phyloP scores from a whole-genome alignment of 2,888 invertebrate species.

The Desoria tigrina region DNA sequence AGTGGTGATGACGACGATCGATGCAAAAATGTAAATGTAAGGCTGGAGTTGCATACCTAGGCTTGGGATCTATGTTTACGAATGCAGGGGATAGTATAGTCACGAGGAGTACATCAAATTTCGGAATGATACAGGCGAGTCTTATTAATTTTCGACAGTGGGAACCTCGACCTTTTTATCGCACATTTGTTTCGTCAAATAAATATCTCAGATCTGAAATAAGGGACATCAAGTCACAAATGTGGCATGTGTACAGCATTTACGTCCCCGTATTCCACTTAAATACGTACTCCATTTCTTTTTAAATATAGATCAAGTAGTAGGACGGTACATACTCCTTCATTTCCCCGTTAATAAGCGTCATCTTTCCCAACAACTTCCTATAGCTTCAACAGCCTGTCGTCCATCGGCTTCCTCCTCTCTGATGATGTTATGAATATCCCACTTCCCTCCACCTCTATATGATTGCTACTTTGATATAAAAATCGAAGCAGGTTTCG shows the following conservation, averaged over 20 bases:
- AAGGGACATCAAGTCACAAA: constrained; percentile 11
- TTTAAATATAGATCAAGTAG: constrained; percentile 25
- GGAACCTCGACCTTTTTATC: constrained; percentile 22
- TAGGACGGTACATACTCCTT: neutral
- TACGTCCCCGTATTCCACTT: constrained; percentile 13
- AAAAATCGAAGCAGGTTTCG: neutral
- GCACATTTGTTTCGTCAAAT: constrained; percentile 18
- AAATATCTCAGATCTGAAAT: constrained; percentile 12
- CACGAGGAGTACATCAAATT: too few relatives aligned
- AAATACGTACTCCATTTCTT: constrained; percentile 12
- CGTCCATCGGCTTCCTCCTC: neutral
- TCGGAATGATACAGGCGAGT: too few relatives aligned
- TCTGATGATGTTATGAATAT: constrained; percentile 3
- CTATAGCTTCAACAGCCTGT: neutral
- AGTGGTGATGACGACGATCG: constrained; percentile 9
- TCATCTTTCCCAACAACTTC: neutral
- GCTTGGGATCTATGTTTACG: too few relatives aligned
- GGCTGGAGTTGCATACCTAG: too few relatives aligned
- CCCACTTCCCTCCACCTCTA: neutral
- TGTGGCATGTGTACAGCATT: constrained; percentile 16
- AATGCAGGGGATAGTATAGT: too few relatives aligned
- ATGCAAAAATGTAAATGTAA: neutral
- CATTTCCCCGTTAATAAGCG: neutral
- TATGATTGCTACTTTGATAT: neutral
- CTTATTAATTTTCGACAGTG: neutral